Percentiles rank a stretch among this genome's conserved stretches.
Evolutionary conservation across 2,113 vertebrate species (phyloP).

Genomic region (Myxocyprinus asiaticus): DNA sequence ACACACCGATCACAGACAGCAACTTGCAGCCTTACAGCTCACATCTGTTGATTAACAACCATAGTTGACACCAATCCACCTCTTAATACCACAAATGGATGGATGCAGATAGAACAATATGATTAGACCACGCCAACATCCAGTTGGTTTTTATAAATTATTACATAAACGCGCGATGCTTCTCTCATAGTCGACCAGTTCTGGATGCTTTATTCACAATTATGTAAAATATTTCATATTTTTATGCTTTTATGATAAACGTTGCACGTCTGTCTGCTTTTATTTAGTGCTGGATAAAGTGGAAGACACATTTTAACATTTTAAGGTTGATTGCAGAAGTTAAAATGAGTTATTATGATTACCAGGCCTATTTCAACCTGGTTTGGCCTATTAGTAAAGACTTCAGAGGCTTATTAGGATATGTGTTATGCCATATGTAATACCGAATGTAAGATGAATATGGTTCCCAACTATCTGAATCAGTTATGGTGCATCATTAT

Average conservation of each 20-base stretch:
- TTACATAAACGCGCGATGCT: not conserved
- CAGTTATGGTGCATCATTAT: not conserved
- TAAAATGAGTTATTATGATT: not conserved
- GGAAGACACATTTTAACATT: not conserved
- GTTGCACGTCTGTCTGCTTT: not conserved
- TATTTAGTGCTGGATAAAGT: not conserved
- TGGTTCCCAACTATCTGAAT: too few species aligned
- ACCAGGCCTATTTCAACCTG: not conserved
- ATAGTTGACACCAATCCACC: not conserved
- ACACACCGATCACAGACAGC: slow-evolving; percentile 9
- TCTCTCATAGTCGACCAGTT: not conserved
- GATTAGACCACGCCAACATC: slow-evolving; percentile 29
- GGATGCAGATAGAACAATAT: not conserved
- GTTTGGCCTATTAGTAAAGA: not conserved
- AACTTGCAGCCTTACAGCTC: slow-evolving; percentile 19
- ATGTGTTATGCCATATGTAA: not conserved
- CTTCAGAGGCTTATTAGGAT: not conserved
- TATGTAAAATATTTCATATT: not conserved
- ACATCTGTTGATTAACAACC: not conserved
- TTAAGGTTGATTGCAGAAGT: not conserved
- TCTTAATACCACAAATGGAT: not conserved
- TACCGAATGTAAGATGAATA: too few species aligned
- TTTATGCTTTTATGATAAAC: not conserved
- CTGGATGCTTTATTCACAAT: not conserved
- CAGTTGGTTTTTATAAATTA: slow-evolving; percentile 30